phyloP scores from a whole-genome alignment of 2,888 invertebrate genomes.

The Dolomedes plantarius region DNA sequence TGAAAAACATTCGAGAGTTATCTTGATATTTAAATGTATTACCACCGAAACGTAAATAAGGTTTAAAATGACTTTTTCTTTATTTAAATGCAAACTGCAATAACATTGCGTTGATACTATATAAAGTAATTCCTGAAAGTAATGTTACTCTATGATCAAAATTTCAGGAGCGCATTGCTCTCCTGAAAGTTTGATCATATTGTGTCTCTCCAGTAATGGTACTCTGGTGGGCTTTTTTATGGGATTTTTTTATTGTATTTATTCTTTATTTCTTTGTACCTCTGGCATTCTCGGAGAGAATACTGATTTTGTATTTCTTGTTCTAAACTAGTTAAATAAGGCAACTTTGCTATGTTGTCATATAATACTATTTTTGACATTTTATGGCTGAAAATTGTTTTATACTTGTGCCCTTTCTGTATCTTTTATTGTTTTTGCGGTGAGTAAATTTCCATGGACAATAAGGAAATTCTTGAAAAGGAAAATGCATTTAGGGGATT shows the following conservation, averaged over 20 bases:
- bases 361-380: not conserved
- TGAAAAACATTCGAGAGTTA: not conserved
- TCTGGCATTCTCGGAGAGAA: not conserved
- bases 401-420: not conserved
- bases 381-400: not conserved
- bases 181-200: conserved; percentile 9
- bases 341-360: not conserved
- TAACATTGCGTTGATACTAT: conserved; percentile 3
- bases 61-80: conserved; percentile 1
- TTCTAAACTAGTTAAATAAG: conserved; percentile 5
- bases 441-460: no score
- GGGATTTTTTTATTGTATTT: not conserved
- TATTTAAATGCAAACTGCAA: conserved; percentile 5
- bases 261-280: not conserved
- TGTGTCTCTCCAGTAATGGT: conserved; percentile 2
- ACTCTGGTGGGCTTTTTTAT: conserved; percentile 4
- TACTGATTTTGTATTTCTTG: conserved; percentile 2
- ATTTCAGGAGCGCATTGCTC: not conserved
- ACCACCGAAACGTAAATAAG: not conserved
- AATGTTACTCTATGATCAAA: conserved; percentile 9
- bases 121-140: conserved; percentile 12
- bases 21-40: conserved; percentile 16
- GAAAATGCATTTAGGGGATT: no score
- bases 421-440: no score
- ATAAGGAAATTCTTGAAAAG: no score